Percentiles rank a stretch among this genome's conserved stretches.
Evolutionary conservation across 2,797 vertebrate genomes (phyloP).

Genomic region (Loriculus beryllinus): DNA sequence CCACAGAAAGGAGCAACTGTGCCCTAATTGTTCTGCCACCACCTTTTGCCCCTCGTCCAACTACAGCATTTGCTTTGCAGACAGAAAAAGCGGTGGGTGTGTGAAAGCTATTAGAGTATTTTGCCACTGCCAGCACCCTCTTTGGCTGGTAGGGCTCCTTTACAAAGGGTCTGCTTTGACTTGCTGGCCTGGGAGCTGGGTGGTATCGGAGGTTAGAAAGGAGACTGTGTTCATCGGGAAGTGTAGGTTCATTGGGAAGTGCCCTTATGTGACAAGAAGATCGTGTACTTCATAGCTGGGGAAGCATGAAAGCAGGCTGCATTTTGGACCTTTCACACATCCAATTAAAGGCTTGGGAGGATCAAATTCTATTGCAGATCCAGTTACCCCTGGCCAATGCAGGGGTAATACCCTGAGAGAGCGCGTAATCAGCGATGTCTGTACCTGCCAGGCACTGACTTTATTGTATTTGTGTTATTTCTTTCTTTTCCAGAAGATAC

Average conservation of each 20-base stretch:
- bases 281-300: background rate
- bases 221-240: background rate
- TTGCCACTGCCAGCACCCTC: fast-evolving
- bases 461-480: background rate
- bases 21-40: background rate
- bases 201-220: background rate
- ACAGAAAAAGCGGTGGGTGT: background rate
- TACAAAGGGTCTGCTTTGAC: background rate
- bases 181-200: background rate
- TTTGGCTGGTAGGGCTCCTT: background rate
- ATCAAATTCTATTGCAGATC: constrained; percentile 38
- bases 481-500: background rate
- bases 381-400: background rate
- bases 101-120: background rate
- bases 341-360: constrained; percentile 62
- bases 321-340: constrained; percentile 35
- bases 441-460: fast-evolving
- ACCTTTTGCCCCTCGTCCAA: background rate
- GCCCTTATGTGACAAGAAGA: background rate
- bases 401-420: background rate
- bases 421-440: background rate
- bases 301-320: constrained; percentile 8
- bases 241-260: fast-evolving
- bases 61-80: background rate
- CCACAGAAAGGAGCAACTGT: background rate